Conservation (phyloP, 1,140 invertebrate species). For the Chymomyza costata region DNA sequence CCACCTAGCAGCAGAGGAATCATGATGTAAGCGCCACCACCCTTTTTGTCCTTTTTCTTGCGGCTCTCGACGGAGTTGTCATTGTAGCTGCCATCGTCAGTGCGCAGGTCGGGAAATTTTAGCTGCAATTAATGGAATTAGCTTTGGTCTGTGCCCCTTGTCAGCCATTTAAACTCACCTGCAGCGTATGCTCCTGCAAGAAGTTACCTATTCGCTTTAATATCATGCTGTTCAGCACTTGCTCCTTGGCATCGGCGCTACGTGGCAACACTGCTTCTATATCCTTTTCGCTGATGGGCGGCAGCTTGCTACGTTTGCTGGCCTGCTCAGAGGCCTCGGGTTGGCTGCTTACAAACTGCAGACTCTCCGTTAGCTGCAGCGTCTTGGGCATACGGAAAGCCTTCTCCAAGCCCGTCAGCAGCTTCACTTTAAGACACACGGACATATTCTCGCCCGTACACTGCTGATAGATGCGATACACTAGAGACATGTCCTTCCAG, state of each 20-base stretch:
- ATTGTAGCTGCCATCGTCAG: constrained; percentile 36
- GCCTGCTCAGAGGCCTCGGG: constrained; percentile 75
- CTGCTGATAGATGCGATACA: constrained; percentile 81
- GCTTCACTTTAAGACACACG: constrained; percentile 85
- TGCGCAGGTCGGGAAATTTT: constrained; percentile 50
- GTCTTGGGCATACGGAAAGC: constrained; percentile 80
- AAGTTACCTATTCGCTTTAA: constrained; percentile 84
- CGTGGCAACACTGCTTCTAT: constrained; percentile 83
- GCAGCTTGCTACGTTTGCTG: constrained; percentile 34
- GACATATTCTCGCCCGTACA: constrained; percentile 82
- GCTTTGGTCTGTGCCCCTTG: too few species aligned
- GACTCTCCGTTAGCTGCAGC: constrained; percentile 82
- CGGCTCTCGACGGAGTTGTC: constrained; percentile 52
- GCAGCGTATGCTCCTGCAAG: constrained; percentile 85
- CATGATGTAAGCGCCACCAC: constrained; percentile 82
- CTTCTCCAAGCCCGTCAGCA: constrained; percentile 83
- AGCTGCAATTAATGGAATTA: constrained; percentile 28
- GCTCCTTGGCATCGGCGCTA: constrained; percentile 82
- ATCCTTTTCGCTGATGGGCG: constrained; percentile 76
- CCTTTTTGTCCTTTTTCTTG: constrained; percentile 80
- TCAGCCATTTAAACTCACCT: constrained; percentile 78
- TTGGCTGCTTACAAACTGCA: constrained; percentile 80
- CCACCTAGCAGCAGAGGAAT: constrained; percentile 86
- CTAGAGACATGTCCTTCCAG: constrained; percentile 66
- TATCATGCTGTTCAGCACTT: constrained; percentile 84